These are phyloP conservation scores for Neodiprion pinetum DNA, from an alignment of 1,140 invertebrate genomes.

Conservation along the genomic window DNA sequence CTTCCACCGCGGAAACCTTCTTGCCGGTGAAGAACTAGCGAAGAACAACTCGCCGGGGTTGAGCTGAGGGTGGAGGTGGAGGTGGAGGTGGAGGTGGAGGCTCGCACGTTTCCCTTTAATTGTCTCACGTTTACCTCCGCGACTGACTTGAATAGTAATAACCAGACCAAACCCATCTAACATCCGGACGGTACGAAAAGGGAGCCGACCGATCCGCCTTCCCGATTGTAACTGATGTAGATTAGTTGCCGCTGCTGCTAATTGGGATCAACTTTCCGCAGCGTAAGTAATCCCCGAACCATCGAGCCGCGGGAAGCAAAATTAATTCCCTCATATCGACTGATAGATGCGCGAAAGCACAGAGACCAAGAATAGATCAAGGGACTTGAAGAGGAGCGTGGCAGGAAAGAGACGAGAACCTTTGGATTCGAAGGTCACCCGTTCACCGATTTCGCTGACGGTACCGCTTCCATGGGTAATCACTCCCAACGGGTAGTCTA, in stretches of 20 bases:
- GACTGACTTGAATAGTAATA: slow-evolving; percentile 17
- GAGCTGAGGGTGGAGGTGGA: slow-evolving; percentile 26
- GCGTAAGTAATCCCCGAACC: slow-evolving; percentile 1
- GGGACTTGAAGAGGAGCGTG: too few species aligned
- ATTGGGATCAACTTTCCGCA: not conserved
- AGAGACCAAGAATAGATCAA: too few species aligned
- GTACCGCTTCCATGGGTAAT: not conserved
- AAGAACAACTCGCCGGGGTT: slow-evolving; percentile 20
- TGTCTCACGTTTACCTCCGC: slow-evolving; percentile 26
- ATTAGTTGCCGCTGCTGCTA: not conserved
- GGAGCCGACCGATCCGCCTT: not conserved
- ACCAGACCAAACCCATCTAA: not conserved
- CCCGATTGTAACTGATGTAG: not conserved
- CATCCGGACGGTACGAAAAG: not conserved
- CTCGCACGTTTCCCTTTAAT: slow-evolving; percentile 23
- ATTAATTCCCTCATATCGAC: too few species aligned
- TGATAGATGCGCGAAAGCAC: too few species aligned
- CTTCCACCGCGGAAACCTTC: not conserved
- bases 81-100: not conserved
- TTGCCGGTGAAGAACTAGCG: not conserved
- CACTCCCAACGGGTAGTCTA: not conserved
- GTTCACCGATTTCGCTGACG: not conserved
- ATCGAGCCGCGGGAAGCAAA: not conserved
- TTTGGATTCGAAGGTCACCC: too few species aligned
- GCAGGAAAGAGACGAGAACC: too few species aligned